Conservation (phyloP, 2,797 vertebrate species). For the Tinamus major region DNA sequence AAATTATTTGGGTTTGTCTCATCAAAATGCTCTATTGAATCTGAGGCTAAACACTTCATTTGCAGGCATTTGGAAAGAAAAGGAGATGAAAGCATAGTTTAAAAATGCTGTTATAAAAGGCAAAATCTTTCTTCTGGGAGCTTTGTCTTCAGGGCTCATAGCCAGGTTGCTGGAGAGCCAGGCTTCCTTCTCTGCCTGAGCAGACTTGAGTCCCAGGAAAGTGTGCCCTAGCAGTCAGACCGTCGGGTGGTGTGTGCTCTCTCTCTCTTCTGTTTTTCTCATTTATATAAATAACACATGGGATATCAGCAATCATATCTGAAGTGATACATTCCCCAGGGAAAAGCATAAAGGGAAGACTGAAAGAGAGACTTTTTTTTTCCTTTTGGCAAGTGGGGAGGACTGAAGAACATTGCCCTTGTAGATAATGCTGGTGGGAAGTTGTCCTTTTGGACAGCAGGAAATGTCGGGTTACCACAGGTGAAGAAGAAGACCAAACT, state of each 20-base stretch:
- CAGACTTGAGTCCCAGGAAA: neutral
- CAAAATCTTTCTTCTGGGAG: neutral
- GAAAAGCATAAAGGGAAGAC: neutral
- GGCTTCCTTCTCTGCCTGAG: neutral
- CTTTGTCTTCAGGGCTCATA: neutral
- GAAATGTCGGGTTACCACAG: neutral
- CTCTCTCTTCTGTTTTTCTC: neutral
- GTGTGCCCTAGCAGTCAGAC: neutral
- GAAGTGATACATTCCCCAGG: neutral
- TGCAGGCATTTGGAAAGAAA: neutral
- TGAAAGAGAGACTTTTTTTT: neutral
- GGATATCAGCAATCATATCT: neutral
- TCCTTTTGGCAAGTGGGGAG: neutral
- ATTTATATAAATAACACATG: neutral
- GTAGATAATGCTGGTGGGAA: neutral
- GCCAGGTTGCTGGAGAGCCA: neutral
- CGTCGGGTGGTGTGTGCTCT: neutral
- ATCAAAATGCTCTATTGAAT: neutral
- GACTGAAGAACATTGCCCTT: neutral
- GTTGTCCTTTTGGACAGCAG: rapidly evolving
- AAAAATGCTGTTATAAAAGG: neutral
- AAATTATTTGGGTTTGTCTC: neutral
- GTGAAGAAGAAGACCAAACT: neutral
- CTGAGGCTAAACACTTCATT: neutral
- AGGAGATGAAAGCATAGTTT: neutral